Percentiles rank a stretch among this genome's conserved stretches.
These are phyloP conservation scores for Nephrocerus scutellatus DNA, from an alignment of 2,888 invertebrate species.

Conservation along the genomic window DNA sequence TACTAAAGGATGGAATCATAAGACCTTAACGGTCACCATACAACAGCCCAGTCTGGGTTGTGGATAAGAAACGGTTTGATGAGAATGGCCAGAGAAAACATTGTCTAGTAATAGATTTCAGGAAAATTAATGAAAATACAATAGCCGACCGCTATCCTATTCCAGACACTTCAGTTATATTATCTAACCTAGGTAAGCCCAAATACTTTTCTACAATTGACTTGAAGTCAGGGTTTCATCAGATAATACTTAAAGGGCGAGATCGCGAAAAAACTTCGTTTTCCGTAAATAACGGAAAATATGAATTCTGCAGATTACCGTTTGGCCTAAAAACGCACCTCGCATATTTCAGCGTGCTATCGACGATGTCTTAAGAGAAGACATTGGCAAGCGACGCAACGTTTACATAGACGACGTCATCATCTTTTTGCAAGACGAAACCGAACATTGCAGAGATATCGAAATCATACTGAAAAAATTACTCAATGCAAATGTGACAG, in stretches of 20 bases:
- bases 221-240: constrained; percentile 18
- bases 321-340: constrained; percentile 9
- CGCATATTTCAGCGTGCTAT: constrained; percentile 9
- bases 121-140: constrained; percentile 19
- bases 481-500: constrained; percentile 9
- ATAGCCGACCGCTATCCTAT: constrained; percentile 16
- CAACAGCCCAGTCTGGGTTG: constrained; percentile 16
- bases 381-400: constrained; percentile 12
- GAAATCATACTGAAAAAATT: constrained; percentile 4
- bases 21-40: constrained; percentile 15
- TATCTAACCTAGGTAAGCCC: constrained; percentile 16
- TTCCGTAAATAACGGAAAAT: constrained; percentile 12
- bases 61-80: constrained; percentile 17
- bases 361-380: constrained; percentile 12
- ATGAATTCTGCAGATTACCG: constrained; percentile 3
- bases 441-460: constrained; percentile 3
- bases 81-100: constrained; percentile 12
- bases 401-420: constrained; percentile 12
- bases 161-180: constrained; percentile 12
- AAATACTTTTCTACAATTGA: constrained; percentile 11
- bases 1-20: constrained; percentile 13
- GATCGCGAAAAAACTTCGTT: constrained; percentile 16
- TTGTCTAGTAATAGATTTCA: constrained; percentile 19
- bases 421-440: constrained; percentile 10
- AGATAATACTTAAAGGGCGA: constrained; percentile 13